Evolutionary conservation across 2,888 invertebrate genomes (phyloP).

Genomic region (Coremacera marginata): DNA sequence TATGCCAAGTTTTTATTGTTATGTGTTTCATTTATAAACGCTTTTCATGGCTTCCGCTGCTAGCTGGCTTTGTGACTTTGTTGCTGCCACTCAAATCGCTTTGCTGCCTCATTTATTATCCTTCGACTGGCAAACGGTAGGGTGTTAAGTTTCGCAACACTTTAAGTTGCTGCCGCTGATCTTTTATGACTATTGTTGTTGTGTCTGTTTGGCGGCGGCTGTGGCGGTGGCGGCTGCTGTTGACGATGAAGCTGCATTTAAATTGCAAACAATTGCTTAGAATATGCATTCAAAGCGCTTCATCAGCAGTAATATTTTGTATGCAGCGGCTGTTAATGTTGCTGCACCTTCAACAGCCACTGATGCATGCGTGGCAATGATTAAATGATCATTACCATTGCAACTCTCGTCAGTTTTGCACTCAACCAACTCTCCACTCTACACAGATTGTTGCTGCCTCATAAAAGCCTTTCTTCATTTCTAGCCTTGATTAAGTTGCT

Average conservation of each 20-base stretch:
- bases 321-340: background rate
- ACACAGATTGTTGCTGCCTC: background rate
- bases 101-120: constrained; percentile 12
- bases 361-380: background rate
- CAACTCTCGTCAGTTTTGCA: background rate
- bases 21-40: constrained; percentile 14
- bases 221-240: background rate
- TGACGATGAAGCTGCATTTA: constrained; percentile 14
- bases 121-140: constrained; percentile 17
- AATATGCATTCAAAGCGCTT: constrained; percentile 22
- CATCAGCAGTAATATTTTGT: background rate
- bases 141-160: constrained; percentile 34
- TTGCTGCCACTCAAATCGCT: background rate
- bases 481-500: constrained; percentile 33
- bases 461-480: background rate
- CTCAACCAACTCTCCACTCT: too few relatives aligned
- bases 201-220: constrained; percentile 9
- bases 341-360: background rate
- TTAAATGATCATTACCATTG: constrained; percentile 30
- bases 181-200: background rate
- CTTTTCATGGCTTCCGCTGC: constrained; percentile 29
- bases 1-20: constrained; percentile 2
- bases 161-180: background rate
- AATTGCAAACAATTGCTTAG: constrained; percentile 16
- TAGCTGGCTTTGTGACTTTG: constrained; percentile 27